Evolutionary conservation across 2,797 vertebrate species (phyloP).

Genomic region (Amblyopsis hoosieri): DNA sequence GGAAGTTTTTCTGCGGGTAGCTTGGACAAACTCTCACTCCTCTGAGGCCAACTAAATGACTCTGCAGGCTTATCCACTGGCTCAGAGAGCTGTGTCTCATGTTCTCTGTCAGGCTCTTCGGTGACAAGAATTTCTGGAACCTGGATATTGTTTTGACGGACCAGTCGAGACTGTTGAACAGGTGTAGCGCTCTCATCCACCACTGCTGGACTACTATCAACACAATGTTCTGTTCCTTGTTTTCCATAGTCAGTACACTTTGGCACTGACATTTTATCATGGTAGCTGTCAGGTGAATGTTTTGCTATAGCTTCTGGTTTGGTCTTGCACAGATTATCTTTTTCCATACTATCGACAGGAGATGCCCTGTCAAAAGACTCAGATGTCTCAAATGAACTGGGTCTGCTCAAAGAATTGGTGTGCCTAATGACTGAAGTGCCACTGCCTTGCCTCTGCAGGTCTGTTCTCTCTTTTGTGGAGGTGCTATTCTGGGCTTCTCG

Average conservation of each 20-base stretch:
- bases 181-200: constrained; percentile 69
- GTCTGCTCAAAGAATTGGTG: constrained; percentile 94
- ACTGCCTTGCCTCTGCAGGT: constrained; percentile 89
- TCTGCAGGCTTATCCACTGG: constrained; percentile 84
- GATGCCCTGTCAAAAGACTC: constrained; percentile 86
- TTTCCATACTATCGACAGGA: constrained; percentile 81
- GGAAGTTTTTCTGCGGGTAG: constrained; percentile 96
- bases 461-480: constrained; percentile 77
- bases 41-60: constrained; percentile 95
- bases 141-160: constrained; percentile 96
- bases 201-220: constrained; percentile 55
- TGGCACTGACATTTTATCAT: constrained; percentile 70
- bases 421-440: constrained; percentile 98
- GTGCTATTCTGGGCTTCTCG: constrained; percentile 80
- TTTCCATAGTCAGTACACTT: constrained; percentile 64
- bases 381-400: constrained; percentile 88
- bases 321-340: constrained; percentile 74
- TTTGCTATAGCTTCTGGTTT: constrained; percentile 68
- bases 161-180: constrained; percentile 85
- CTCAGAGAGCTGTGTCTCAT: constrained; percentile 82
- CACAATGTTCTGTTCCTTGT: constrained; percentile 68
- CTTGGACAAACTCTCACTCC: constrained; percentile 95
- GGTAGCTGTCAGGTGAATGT: constrained; percentile 51
- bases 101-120: constrained; percentile 93
- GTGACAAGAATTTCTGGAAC: constrained; percentile 98